Evolutionary conservation across 2,797 vertebrate genomes (phyloP).

Genomic region (Enteromius afrohamiltoni): DNA sequence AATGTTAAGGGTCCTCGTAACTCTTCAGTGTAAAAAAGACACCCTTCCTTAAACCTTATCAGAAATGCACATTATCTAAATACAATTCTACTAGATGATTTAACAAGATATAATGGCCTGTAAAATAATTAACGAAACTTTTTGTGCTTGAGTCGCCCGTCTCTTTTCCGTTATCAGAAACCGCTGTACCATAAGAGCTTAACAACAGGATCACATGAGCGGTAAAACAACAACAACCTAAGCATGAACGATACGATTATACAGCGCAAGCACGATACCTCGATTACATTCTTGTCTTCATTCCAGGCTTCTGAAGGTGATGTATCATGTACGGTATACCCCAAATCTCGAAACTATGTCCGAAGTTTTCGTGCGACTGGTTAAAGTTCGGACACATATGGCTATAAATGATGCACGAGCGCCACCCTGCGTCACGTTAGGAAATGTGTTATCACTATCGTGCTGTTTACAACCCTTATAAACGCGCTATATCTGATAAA

Average conservation of each 20-base stretch:
- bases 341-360: neutral
- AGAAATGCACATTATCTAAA: neutral
- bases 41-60: neutral
- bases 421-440: constrained; percentile 36
- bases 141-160: neutral
- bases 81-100: neutral
- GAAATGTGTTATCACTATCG: neutral
- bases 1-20: neutral
- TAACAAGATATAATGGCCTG: neutral
- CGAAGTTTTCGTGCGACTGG: neutral
- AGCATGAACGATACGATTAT: neutral
- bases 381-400: constrained; percentile 48
- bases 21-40: too few species aligned
- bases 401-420: constrained; percentile 25
- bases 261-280: constrained; percentile 23
- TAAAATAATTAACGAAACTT: neutral
- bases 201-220: constrained; percentile 32
- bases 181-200: constrained; percentile 2
- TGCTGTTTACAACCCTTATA: neutral
- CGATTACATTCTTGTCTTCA: constrained; percentile 21
- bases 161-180: constrained; percentile 43
- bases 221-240: neutral
- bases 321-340: neutral
- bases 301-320: neutral
- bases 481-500: neutral